Conservation (phyloP, 2,888 invertebrate species). For the Ametastegia equiseti region DNA sequence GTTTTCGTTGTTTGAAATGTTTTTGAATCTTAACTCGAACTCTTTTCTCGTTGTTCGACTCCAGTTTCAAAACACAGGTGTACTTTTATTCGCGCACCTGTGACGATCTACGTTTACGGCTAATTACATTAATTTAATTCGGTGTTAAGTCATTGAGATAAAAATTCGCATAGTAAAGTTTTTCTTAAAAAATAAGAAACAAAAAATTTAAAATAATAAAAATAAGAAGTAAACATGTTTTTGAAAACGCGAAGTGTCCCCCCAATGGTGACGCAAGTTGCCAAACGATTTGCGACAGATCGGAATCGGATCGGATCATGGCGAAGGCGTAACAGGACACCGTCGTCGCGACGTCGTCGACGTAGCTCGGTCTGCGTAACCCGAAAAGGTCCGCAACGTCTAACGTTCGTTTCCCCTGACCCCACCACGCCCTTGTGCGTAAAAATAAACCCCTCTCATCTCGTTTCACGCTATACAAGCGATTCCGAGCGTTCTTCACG, state of each 20-base stretch:
- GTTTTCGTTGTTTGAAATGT: neutral
- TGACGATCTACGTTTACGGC: neutral
- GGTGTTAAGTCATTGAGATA: too few species aligned
- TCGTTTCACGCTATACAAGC: constrained; percentile 42
- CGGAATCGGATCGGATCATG: neutral
- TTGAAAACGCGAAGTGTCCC: neutral
- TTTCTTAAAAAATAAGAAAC: neutral
- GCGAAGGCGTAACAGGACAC: constrained; percentile 61
- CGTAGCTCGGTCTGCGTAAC: constrained; percentile 67
- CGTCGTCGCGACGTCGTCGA: constrained; percentile 54
- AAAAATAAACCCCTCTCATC: constrained; percentile 69
- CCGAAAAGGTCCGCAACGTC: constrained; percentile 72
- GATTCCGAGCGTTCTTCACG: constrained; percentile 40
- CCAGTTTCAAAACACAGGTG: constrained; percentile 20
- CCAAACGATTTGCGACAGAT: constrained; percentile 1
- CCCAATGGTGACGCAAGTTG: neutral
- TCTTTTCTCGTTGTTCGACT: neutral
- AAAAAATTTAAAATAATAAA: neutral
- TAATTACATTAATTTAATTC: too few species aligned
- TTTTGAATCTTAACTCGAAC: neutral
- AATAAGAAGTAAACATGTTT: neutral
- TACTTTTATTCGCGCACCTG: neutral
- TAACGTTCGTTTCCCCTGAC: constrained; percentile 58
- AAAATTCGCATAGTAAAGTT: too few species aligned
- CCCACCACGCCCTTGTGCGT: constrained; percentile 61